Conservation (phyloP, 2,797 vertebrate species). For the Eidolon dupreanum region DNA sequence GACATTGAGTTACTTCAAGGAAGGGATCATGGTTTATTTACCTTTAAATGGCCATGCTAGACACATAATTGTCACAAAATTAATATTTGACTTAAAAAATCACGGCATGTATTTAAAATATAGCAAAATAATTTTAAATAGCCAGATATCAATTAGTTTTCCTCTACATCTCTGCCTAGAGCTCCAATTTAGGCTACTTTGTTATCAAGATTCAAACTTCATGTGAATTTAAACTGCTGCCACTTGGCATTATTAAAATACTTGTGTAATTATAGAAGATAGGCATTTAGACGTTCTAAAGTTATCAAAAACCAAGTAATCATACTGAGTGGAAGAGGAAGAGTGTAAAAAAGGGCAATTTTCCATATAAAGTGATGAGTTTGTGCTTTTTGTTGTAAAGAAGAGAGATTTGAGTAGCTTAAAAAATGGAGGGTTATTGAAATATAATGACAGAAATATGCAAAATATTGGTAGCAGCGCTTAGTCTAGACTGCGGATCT, state of each 20-base stretch:
- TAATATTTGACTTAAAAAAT: neutral
- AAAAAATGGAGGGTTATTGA: neutral
- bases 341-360: neutral
- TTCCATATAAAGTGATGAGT: neutral
- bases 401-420: neutral
- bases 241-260: neutral
- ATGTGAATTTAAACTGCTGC: neutral
- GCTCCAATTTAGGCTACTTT: neutral
- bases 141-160: neutral
- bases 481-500: neutral
- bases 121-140: neutral
- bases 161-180: neutral
- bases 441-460: neutral
- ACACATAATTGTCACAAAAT: neutral
- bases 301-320: neutral
- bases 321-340: neutral
- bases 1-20: neutral
- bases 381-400: neutral
- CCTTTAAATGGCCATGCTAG: neutral
- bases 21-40: neutral
- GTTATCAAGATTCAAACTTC: neutral
- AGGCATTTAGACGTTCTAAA: neutral
- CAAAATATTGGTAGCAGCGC: neutral
- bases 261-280: neutral
- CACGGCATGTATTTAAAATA: neutral